These are phyloP conservation scores for Hirudinaria manillensis DNA, from an alignment of 2,888 invertebrate genomes.

Conservation along the genomic window DNA sequence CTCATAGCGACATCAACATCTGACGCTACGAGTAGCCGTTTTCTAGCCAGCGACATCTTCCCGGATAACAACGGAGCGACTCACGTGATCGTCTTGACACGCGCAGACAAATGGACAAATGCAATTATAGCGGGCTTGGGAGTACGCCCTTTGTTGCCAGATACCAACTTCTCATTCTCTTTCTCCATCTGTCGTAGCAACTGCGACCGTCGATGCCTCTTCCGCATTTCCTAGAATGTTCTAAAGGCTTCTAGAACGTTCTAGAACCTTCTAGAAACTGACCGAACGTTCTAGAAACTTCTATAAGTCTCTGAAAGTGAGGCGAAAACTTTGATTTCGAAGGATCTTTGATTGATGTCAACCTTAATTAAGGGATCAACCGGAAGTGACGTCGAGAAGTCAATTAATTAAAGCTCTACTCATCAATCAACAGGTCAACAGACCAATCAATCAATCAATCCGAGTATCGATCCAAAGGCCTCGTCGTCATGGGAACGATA, in stretches of 20 bases:
- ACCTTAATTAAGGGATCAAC: conserved; percentile 15
- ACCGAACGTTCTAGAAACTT: too few relatives aligned
- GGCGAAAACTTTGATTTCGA: neutral
- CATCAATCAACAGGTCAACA: neutral
- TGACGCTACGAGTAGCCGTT: too few relatives aligned
- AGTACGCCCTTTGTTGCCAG: conserved; percentile 5
- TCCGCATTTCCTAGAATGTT: neutral
- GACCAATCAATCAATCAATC: conserved; percentile 18
- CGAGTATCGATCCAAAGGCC: too few relatives aligned
- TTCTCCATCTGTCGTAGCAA: conserved; percentile 1
- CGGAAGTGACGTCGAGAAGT: conserved; percentile 13
- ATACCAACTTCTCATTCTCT: conserved; percentile 2
- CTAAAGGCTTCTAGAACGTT: too few relatives aligned
- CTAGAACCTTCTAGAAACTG: too few relatives aligned
- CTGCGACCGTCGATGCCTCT: neutral
- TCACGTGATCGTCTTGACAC: too few relatives aligned
- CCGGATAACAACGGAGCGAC: too few relatives aligned
- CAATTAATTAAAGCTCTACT: conserved; percentile 1
- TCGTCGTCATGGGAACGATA: too few relatives aligned
- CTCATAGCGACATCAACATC: too few relatives aligned
- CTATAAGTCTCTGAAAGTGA: too few relatives aligned
- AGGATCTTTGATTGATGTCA: conserved; percentile 5
- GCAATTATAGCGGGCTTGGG: neutral
- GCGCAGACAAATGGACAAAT: conserved; percentile 12
- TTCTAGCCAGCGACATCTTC: too few relatives aligned